phyloP scores from a whole-genome alignment of 2,888 invertebrate genomes.

The Drosophila mimica region DNA sequence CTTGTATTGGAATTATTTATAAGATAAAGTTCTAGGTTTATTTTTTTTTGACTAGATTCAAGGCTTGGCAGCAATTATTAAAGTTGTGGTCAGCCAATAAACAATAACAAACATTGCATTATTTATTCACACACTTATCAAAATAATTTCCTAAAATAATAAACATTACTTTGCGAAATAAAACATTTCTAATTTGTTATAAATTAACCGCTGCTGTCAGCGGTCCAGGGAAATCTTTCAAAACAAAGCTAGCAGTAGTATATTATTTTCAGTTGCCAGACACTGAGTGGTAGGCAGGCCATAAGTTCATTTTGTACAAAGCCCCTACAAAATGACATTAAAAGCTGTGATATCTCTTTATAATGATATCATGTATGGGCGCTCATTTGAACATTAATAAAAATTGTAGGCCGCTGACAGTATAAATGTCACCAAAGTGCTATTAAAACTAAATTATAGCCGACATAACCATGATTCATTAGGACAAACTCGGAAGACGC shows the following conservation, averaged over 20 bases:
- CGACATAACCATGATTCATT: conserved; percentile 79
- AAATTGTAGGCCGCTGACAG: conserved; percentile 77
- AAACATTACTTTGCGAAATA: background rate
- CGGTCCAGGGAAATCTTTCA: background rate
- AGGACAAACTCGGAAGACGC: conserved; percentile 38
- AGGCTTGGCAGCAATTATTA: background rate
- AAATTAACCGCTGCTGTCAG: conserved; percentile 1
- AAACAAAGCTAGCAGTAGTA: background rate
- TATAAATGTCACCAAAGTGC: conserved; percentile 80
- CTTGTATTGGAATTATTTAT: background rate
- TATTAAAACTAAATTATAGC: conserved; percentile 80
- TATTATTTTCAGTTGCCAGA: conserved; percentile 19
- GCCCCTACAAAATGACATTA: conserved; percentile 45
- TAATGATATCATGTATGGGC: conserved; percentile 72
- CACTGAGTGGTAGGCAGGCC: too few species aligned
- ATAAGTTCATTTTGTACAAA: conserved; percentile 59
- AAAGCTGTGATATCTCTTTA: conserved; percentile 66
- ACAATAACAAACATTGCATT: background rate
- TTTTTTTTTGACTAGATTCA: background rate
- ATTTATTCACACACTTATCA: background rate
- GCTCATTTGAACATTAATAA: conserved; percentile 76
- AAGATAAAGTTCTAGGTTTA: background rate
- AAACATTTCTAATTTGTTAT: background rate
- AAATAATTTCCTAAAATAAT: background rate
- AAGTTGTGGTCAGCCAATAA: background rate